phyloP scores from a whole-genome alignment of 2,113 vertebrate species.

The Scortum barcoo region DNA sequence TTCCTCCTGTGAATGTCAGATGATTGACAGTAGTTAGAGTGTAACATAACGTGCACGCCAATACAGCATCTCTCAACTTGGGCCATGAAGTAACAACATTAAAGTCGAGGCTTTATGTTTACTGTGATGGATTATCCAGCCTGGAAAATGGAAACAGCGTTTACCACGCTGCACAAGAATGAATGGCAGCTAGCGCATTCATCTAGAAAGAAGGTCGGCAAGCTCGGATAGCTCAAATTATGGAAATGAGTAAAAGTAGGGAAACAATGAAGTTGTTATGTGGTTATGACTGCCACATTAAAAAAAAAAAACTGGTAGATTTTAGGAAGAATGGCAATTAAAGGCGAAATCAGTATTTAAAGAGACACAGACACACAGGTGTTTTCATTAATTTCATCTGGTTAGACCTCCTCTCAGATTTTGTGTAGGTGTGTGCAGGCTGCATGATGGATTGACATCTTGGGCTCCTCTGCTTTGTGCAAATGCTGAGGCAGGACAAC shows the following conservation, averaged over 20 bases:
- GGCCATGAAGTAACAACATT: conserved; percentile 9
- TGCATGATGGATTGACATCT: background rate
- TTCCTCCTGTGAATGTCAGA: background rate
- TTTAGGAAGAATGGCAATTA: background rate
- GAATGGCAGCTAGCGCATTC: conserved; percentile 20
- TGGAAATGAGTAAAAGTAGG: background rate
- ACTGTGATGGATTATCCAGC: conserved; percentile 27
- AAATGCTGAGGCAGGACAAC: background rate
- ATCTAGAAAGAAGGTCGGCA: background rate
- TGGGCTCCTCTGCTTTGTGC: background rate
- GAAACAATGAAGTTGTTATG: conserved; percentile 26
- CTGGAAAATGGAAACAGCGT: conserved; percentile 1
- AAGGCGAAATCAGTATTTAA: conserved; percentile 13
- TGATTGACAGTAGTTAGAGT: conserved; percentile 19
- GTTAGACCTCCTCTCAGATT: background rate
- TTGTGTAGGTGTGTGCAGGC: background rate
- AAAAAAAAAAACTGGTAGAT: background rate
- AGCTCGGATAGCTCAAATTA: conserved; percentile 28
- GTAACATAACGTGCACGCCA: background rate
- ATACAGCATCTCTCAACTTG: conserved; percentile 7
- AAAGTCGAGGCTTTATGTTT: conserved; percentile 21
- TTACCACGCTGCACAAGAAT: conserved; percentile 13
- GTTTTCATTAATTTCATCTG: background rate
- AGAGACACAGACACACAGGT: background rate
- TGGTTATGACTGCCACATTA: conserved; percentile 19